phyloP scores from a whole-genome alignment of 2,888 invertebrate species.

The Philonicus albiceps region DNA sequence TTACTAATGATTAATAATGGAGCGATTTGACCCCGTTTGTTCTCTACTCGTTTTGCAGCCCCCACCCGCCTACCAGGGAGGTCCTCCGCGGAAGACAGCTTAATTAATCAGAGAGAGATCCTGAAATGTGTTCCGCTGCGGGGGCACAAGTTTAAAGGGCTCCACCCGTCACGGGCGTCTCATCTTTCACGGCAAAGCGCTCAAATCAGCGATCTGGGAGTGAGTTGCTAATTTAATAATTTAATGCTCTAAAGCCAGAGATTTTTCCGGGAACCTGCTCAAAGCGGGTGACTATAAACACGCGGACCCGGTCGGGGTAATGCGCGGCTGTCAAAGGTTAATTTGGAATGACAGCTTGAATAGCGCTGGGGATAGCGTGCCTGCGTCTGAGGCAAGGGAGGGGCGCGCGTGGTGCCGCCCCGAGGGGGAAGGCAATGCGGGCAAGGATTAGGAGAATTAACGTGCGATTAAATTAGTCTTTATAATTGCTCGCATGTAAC shows the following conservation, averaged over 20 bases:
- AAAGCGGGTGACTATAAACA: slow-evolving; percentile 1
- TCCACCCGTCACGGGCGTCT: not conserved
- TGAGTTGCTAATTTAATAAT: slow-evolving; percentile 30
- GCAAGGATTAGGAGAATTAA: slow-evolving; percentile 16
- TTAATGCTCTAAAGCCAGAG: not conserved
- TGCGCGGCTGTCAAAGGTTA: slow-evolving; percentile 27
- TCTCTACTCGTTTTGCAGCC: slow-evolving; percentile 5
- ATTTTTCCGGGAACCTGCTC: slow-evolving; percentile 15
- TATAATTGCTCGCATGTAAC: slow-evolving; percentile 4
- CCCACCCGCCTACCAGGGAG: not conserved
- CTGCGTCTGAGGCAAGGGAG: not conserved
- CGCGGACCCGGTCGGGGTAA: not conserved
- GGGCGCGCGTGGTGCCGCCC: not conserved
- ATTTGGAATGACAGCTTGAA: slow-evolving; percentile 34
- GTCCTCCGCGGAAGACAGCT: slow-evolving; percentile 39
- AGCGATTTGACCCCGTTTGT: slow-evolving; percentile 44
- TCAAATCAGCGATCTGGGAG: not conserved
- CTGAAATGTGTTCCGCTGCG: not conserved
- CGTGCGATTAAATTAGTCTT: slow-evolving; percentile 15
- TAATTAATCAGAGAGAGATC: slow-evolving; percentile 42
- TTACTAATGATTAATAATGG: slow-evolving; percentile 46
- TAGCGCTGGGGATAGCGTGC: not conserved
- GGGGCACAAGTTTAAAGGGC: not conserved
- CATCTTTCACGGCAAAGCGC: not conserved
- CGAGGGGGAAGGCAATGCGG: not conserved